These are phyloP conservation scores for Sitta europaea DNA, from an alignment of 2,113 vertebrate genomes.

Conservation along the genomic window DNA sequence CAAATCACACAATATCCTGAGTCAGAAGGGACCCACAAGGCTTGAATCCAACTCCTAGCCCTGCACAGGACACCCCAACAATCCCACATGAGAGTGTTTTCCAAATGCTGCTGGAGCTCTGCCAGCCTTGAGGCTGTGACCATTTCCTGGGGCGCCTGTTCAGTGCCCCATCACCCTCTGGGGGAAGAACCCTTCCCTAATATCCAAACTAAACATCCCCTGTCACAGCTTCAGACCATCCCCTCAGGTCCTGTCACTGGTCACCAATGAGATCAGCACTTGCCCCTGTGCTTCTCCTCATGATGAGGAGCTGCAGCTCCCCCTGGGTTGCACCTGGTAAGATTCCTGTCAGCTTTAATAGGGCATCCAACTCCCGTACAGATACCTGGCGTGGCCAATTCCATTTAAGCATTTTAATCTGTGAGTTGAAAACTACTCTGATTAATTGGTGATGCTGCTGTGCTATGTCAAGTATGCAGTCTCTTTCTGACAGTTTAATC, in stretches of 20 bases:
- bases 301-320: not conserved
- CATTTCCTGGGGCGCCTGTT: not conserved
- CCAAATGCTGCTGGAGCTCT: not conserved
- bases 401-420: not conserved
- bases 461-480: not conserved
- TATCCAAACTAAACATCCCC: not conserved
- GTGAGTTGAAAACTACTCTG: not conserved
- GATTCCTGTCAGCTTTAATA: not conserved
- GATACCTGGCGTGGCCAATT: not conserved
- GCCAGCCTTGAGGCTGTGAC: not conserved
- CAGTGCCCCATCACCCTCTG: not conserved
- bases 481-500: not conserved
- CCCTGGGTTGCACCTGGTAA: not conserved
- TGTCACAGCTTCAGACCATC: not conserved
- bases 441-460: not conserved
- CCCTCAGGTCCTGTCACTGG: not conserved
- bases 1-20: not conserved
- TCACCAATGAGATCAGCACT: not conserved
- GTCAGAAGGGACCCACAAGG: not conserved
- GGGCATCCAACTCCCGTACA: not conserved
- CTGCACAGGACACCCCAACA: not conserved
- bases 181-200: not conserved
- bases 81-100: not conserved
- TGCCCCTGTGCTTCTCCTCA: not conserved
- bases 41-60: rapidly evolving